phyloP scores from a whole-genome alignment of 2,888 invertebrate species.

The Pegoplata infirma region DNA sequence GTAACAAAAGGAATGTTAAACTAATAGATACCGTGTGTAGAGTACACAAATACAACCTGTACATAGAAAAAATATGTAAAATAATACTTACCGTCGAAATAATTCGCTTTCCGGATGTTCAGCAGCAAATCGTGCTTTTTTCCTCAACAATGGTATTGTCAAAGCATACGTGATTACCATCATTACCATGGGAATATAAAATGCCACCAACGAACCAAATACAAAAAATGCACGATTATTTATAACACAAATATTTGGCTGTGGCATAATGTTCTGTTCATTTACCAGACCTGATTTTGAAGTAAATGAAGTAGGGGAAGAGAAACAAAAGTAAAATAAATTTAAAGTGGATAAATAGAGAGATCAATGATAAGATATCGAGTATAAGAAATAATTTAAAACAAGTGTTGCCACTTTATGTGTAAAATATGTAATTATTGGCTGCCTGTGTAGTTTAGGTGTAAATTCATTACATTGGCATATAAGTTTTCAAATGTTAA shows the following conservation, averaged over 20 bases:
- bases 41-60: too few species aligned
- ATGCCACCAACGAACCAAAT: conserved; percentile 94
- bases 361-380: not conserved
- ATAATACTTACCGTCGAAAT: conserved; percentile 78
- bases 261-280: conserved; percentile 88
- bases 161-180: conserved; percentile 96
- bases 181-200: conserved; percentile 96
- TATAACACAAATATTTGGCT: conserved; percentile 86
- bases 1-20: too few species aligned
- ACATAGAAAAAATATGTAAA: too few species aligned
- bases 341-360: too few species aligned
- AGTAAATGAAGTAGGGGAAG: conserved; percentile 12
- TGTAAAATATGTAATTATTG: too few species aligned
- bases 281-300: conserved; percentile 84
- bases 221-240: conserved; percentile 92
- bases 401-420: too few species aligned
- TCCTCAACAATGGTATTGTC: conserved; percentile 90
- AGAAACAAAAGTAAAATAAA: conserved; percentile 23
- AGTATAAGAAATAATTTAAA: too few species aligned
- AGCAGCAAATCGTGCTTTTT: conserved; percentile 86
- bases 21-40: too few species aligned
- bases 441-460: too few species aligned
- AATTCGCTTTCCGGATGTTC: conserved; percentile 82
- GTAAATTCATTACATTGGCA: too few species aligned
- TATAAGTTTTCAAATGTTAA: too few species aligned